Conservation (phyloP, 2,888 invertebrate species). For the Lepeophtheirus nordmannii region DNA sequence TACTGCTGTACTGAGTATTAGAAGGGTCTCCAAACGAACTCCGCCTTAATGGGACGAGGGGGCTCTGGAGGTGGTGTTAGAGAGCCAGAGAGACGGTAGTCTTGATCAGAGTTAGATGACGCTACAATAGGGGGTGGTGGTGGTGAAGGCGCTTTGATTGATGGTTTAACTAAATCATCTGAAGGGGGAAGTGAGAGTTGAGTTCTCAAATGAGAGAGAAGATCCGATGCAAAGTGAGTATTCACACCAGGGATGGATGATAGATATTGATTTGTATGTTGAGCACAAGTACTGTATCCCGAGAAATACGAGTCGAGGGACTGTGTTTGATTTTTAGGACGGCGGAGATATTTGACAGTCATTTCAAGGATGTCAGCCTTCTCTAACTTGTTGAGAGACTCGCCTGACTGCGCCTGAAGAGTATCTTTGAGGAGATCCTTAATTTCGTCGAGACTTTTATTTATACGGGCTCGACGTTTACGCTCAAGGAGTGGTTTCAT, state of each 20-base stretch:
- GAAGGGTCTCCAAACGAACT: background rate
- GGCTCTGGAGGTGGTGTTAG: background rate
- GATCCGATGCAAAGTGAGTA: slow-evolving; percentile 62
- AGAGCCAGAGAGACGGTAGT: background rate
- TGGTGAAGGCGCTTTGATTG: no score
- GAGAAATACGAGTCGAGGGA: slow-evolving; percentile 64
- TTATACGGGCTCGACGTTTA: slow-evolving; percentile 60
- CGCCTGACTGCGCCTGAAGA: slow-evolving; percentile 47
- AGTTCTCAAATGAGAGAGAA: slow-evolving; percentile 77
- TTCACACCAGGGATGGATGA: slow-evolving; percentile 70
- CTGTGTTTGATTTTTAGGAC: slow-evolving; percentile 29
- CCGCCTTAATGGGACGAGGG: background rate
- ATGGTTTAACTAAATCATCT: background rate
- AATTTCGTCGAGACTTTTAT: slow-evolving; percentile 60
- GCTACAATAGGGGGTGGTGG: background rate
- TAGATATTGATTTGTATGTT: slow-evolving; percentile 67
- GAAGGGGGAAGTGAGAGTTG: background rate
- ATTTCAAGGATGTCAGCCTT: slow-evolving; percentile 32
- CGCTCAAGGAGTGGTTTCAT: slow-evolving; percentile 65
- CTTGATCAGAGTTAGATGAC: no score
- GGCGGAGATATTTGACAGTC: slow-evolving; percentile 31
- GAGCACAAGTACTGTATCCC: slow-evolving; percentile 72
- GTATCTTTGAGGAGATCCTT: slow-evolving; percentile 65
- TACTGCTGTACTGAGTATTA: background rate
- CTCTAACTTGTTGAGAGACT: slow-evolving; percentile 30